A percentile compares a stretch with the other conserved stretches of the same genome.
Evolutionary conservation across 2,888 invertebrate genomes (phyloP).

Genomic region (Parthenolecanium corni): DNA sequence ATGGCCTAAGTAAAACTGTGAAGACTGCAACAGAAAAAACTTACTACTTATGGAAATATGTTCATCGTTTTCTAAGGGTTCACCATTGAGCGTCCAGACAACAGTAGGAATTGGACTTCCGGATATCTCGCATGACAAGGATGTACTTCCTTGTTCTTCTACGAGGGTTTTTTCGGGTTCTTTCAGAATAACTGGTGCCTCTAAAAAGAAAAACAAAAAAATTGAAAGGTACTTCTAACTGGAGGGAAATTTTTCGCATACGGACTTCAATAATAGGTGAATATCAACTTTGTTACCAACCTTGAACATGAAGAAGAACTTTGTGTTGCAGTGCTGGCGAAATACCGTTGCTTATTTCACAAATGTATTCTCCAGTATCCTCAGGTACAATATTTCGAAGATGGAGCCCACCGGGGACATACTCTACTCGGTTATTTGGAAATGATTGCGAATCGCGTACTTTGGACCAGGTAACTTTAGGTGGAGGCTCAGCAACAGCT

Average conservation of each 20-base stretch:
- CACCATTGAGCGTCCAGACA: conserved; percentile 77
- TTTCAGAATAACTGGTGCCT: conserved; percentile 39
- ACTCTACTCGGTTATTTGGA: conserved; percentile 42
- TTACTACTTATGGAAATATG: conserved; percentile 41
- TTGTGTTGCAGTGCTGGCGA: conserved; percentile 45
- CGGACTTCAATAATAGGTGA: too few relatives aligned
- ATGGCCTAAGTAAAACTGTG: too few relatives aligned
- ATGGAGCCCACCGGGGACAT: conserved; percentile 44
- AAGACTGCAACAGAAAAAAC: too few relatives aligned
- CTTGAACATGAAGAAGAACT: conserved; percentile 39
- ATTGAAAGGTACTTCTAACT: too few relatives aligned
- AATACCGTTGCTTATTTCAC: conserved; percentile 55
- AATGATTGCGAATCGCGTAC: conserved; percentile 43
- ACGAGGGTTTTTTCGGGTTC: conserved; percentile 39
- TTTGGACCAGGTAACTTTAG: conserved; percentile 54
- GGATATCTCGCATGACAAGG: conserved; percentile 47
- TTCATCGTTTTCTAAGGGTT: conserved; percentile 50
- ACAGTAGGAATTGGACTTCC: conserved; percentile 66
- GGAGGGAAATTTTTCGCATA: too few relatives aligned
- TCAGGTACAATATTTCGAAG: conserved; percentile 48
- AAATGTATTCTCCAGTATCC: conserved; percentile 68
- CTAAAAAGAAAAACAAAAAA: conserved; percentile 33
- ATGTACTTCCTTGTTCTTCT: conserved; percentile 44
- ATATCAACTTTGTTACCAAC: too few relatives aligned
- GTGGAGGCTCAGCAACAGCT: conserved; percentile 55